Base-by-base conservation (phyloP, 1,140 invertebrate genomes). In the Eriosoma lanigerum region DNA sequence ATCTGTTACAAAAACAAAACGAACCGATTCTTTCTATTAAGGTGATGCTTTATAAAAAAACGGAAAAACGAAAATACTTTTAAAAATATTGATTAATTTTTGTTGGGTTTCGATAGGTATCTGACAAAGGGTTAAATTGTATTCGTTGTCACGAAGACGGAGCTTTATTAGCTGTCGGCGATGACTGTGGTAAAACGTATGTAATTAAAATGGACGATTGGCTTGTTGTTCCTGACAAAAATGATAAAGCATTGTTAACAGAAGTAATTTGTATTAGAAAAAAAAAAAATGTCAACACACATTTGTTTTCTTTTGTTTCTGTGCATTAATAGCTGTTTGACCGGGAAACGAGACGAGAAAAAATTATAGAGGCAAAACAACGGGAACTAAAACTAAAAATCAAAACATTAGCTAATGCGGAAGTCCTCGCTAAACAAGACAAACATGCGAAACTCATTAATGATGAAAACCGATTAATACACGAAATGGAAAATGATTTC, bases 291-390 rank as follows among this genome's bases (percentile, higher is more conserved):
- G 46, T 10, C 10, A n/a, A 15, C 12, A 12, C 12, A 46, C 44
- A 50, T 13, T 17, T 19, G 15, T 15, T 52, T 17, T 4, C 13
- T 17, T 5, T 15, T 52, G 0, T 17, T 5, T 17, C 17, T 52
- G 3, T 50, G 12, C 12, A 38, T 68, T n/a, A 21, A n/a, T 73
- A 86, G 85, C 91, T 96, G 88, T 90, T 97, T 85, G 95, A 97
- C 82, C 88, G 96, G 70, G 96, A 98, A 88, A 94, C 92, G 81
- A 90, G 93, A 83, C 88, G 96, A 38, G 96, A 97, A 86, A 95
- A 96, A 85, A 96, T 97, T 66, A 88, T 97, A 73, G 96, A 98
- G 86, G 92, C 94, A 3, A 90, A 95, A 83, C 93, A 92, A 83
- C 87, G 93, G 52, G 93, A 95, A 83, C 85, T 92, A 68, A 88